Evolutionary conservation across 2,797 vertebrate genomes (phyloP), one percentile per base, ranked within the genome.

Genomic region (Lacerta bilineata): DNA sequence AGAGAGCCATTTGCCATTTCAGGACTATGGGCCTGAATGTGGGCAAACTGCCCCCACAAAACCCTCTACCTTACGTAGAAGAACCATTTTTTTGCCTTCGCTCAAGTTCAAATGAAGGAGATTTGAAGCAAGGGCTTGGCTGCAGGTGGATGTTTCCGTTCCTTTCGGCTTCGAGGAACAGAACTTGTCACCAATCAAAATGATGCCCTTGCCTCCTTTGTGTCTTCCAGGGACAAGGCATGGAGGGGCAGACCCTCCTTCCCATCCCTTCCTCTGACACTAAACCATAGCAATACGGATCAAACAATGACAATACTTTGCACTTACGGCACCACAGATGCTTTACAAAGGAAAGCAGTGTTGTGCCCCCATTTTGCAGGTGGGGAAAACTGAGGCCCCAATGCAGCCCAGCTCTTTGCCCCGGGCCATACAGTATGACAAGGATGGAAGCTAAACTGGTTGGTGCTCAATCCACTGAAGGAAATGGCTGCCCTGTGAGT

Each of bases 181-280:
- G 72, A 68, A 17, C 33, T 18, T 8, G 23, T 33, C n/a, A 59
- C 11, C 15, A 20, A 36, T 29, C 66, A 18, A 55, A 18, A 72
- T 25, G 50, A 43, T 5, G 0, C n/a, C 17, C 3, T n/a, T 15
- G 7, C 59, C 77, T 66, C n/a, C 23, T 0, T 1, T 80, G 13
- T 0, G 59, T 90, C 91, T 75, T 8, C 55, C 88, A 74, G 91
- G 90, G 80, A 91, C 0, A 0, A 92, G 85, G 86, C 69, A 1
- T 4, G 59, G 18, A 78, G 1, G 5, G 88, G 17, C 8, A 25
- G 8, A 88, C 5, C 2, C 18, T 9, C 10, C 3, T 2, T 2
- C 11, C 11, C 20, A 3, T 5, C 75, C 0, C 1, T 46, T 41
- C 0, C 68, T 33, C 1, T 0, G 64, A 82, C 20, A 8, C 0